phyloP scores from a whole-genome alignment of 2,888 invertebrate genomes.

The Drosophila formosana region DNA sequence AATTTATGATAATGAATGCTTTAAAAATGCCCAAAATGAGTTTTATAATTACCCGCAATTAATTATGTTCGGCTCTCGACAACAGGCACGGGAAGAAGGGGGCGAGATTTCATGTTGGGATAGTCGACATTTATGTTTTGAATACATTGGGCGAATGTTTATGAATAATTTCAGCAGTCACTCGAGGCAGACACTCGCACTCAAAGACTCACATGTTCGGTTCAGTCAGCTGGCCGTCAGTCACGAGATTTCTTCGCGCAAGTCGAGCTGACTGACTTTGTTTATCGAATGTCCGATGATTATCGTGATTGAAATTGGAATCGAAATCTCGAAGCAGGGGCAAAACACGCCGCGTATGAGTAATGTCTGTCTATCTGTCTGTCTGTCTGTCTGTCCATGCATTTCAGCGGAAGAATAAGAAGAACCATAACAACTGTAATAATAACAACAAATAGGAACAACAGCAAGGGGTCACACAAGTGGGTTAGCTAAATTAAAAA shows the following conservation, averaged over 20 bases:
- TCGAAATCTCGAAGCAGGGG: conserved; percentile 32
- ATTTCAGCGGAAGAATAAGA: conserved; percentile 21
- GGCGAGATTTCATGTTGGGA: conserved; percentile 2
- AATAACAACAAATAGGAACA: conserved; percentile 13
- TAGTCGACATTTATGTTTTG: conserved; percentile 12
- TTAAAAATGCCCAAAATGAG: neutral
- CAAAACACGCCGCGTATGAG: conserved; percentile 63
- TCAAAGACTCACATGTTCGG: neutral
- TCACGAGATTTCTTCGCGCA: conserved; percentile 43
- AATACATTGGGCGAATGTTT: conserved; percentile 36
- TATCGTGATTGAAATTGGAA: conserved; percentile 34
- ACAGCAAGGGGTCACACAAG: conserved; percentile 32
- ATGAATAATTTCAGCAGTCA: conserved; percentile 45
- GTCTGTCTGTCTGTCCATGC: conserved; percentile 23
- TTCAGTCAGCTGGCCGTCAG: conserved; percentile 42
- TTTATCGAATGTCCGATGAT: conserved; percentile 44
- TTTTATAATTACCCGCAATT: neutral
- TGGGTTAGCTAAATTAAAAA: conserved; percentile 62
- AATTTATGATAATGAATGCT: neutral
- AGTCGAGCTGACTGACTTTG: conserved; percentile 17
- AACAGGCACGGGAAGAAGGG: neutral
- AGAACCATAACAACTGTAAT: neutral
- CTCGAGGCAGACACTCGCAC: conserved; percentile 23
- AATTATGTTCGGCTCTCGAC: neutral
- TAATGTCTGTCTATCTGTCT: conserved; percentile 34